These are phyloP conservation scores for Prunella himalayana DNA, from an alignment of 2,113 vertebrate species.

Conservation along the genomic window DNA sequence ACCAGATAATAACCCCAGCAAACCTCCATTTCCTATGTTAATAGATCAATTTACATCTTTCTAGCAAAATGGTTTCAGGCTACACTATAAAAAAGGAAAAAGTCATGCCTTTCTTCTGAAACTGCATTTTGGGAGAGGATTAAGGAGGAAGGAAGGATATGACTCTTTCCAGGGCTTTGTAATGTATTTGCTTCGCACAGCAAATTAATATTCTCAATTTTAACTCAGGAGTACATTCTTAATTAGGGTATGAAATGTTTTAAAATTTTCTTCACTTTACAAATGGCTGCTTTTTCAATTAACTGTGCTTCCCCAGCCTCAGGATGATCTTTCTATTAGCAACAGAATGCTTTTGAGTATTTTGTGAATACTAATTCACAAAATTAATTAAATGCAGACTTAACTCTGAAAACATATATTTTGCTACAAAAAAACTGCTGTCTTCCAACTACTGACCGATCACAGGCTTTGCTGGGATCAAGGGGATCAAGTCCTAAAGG, in stretches of 20 bases:
- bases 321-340: constrained; percentile 60
- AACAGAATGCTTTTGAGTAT: constrained; percentile 37
- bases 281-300: constrained; percentile 50
- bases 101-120: not conserved
- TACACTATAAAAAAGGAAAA: not conserved
- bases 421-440: not conserved
- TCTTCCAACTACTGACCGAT: not conserved
- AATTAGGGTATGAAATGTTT: constrained; percentile 46
- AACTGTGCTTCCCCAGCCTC: constrained; percentile 35
- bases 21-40: not conserved
- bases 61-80: constrained; percentile 11
- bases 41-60: not conserved
- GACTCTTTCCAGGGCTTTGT: not conserved
- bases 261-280: constrained; percentile 35
- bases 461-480: not conserved
- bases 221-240: constrained; percentile 20
- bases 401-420: not conserved
- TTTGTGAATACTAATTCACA: constrained; percentile 42
- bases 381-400: constrained; percentile 46
- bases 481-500: not conserved
- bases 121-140: not conserved
- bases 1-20: not conserved
- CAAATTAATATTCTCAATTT: constrained; percentile 28
- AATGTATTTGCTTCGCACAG: not conserved
- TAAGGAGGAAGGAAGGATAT: constrained; percentile 6